Conservation (phyloP, 2,888 invertebrate species). For the Lepidonotus clava region DNA sequence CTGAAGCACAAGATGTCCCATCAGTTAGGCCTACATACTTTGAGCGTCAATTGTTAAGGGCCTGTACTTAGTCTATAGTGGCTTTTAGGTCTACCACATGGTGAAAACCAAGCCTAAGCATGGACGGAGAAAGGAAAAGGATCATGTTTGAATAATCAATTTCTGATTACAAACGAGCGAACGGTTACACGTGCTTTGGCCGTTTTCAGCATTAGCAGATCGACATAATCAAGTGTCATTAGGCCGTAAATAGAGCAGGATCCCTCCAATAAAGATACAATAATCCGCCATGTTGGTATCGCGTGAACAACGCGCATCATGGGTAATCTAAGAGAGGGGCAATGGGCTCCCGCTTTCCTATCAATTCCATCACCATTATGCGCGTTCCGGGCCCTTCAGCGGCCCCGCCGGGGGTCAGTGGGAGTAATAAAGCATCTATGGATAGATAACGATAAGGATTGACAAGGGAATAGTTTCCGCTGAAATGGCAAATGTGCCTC, state of each 20-base stretch:
- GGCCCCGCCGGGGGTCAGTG: not conserved
- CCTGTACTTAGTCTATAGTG: too few species aligned
- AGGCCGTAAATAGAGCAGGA: not conserved
- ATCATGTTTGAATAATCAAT: not conserved
- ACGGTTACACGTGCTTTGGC: conserved; percentile 1
- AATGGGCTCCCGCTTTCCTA: not conserved
- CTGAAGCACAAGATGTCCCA: too few species aligned
- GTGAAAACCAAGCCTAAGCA: too few species aligned
- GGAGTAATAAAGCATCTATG: not conserved
- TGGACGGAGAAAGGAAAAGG: too few species aligned
- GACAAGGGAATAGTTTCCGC: not conserved
- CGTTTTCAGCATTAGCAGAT: not conserved
- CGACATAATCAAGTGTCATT: conserved; percentile 15
- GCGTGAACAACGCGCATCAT: not conserved
- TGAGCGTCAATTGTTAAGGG: too few species aligned
- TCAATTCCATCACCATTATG: not conserved
- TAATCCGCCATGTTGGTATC: not conserved
- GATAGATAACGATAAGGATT: not conserved
- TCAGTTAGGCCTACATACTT: too few species aligned
- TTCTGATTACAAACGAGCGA: not conserved
- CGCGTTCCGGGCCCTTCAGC: not conserved
- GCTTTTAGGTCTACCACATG: too few species aligned
- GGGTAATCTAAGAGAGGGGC: not conserved
- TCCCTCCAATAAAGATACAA: not conserved
- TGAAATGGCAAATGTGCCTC: not conserved